Evolutionary conservation across 2,797 vertebrate genomes (phyloP).

Genomic region (Propithecus deckenii): DNA sequence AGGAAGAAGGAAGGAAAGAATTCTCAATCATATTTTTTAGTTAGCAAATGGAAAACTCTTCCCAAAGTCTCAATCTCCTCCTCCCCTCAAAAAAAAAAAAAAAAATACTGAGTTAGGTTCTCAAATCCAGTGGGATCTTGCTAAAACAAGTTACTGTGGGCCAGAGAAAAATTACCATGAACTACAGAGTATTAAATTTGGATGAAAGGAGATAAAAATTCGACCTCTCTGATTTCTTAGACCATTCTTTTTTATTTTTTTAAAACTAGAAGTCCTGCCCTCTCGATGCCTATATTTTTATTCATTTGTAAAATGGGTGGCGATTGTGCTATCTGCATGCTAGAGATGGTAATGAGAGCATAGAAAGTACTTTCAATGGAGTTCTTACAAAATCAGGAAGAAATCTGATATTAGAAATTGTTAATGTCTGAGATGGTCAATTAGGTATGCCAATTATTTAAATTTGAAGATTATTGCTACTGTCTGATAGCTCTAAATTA

Average conservation of each 20-base stretch:
- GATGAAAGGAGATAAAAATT: neutral
- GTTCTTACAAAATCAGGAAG: neutral
- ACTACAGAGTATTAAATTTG: neutral
- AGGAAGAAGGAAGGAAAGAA: neutral
- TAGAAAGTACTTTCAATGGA: neutral
- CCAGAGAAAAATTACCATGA: neutral
- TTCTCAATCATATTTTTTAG: neutral
- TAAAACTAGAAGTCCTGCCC: neutral
- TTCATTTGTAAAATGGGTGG: neutral
- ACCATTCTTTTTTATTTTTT: neutral
- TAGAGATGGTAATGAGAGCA: neutral
- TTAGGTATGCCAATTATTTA: neutral
- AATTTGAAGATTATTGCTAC: neutral
- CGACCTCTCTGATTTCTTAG: neutral
- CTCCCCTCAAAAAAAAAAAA: neutral
- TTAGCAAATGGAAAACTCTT: neutral
- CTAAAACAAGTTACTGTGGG: neutral
- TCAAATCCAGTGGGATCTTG: neutral
- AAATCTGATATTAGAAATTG: neutral
- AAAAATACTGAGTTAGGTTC: neutral
- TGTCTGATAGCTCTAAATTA: neutral
- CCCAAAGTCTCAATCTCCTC: neutral
- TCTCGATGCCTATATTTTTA: neutral
- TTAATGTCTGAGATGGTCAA: slow-evolving; percentile 23
- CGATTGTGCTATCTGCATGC: neutral